A percentile compares a stretch with the other conserved stretches of the same genome.
Conservation (phyloP, 2,797 vertebrate species). For the Acrocephalus scirpaceus region DNA sequence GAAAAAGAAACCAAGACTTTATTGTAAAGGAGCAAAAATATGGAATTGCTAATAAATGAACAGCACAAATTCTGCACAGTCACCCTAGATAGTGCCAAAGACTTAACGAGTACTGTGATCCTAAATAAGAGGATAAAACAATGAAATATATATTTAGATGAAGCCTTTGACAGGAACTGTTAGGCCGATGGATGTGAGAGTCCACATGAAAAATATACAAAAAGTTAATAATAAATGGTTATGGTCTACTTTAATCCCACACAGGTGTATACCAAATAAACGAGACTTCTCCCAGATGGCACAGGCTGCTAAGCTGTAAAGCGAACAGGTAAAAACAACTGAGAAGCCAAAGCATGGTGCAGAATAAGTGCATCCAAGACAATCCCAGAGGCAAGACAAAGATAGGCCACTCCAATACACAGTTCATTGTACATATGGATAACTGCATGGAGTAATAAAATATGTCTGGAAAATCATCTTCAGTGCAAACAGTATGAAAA, state of each 20-base stretch:
- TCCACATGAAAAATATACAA: neutral
- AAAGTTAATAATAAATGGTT: neutral
- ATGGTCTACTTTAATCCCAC: neutral
- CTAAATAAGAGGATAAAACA: neutral
- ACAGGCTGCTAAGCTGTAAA: neutral
- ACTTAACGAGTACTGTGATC: neutral
- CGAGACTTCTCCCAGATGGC: neutral
- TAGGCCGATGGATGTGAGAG: neutral
- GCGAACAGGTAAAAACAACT: neutral
- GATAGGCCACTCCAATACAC: neutral
- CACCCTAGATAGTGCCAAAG: neutral
- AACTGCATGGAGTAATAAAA: neutral
- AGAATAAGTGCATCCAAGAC: neutral
- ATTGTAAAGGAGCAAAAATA: neutral
- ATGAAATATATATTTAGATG: neutral
- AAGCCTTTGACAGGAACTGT: neutral
- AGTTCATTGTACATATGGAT: neutral
- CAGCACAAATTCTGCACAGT: neutral
- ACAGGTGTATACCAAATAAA: neutral
- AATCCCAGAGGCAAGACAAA: neutral
- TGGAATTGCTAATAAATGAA: neutral
- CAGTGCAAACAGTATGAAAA: neutral
- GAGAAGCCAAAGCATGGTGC: neutral
- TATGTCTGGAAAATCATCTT: neutral
- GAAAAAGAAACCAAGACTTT: neutral